Evolutionary conservation across 2,797 vertebrate species (phyloP).

Genomic region (Psittacula echo): DNA sequence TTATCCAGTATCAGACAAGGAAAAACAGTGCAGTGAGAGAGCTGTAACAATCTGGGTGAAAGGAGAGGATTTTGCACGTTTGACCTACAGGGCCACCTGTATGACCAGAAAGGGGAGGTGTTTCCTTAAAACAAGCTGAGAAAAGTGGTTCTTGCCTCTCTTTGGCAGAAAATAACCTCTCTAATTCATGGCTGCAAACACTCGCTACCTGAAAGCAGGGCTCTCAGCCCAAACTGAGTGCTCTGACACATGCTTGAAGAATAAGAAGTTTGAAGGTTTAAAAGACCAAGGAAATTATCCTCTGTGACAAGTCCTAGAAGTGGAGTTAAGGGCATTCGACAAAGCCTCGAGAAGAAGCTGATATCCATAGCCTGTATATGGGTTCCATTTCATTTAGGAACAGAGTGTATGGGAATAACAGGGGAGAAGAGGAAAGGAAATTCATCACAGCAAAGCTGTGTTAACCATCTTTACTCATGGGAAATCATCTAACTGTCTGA

Average conservation of each 20-base stretch:
- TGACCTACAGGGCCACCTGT: conserved; percentile 45
- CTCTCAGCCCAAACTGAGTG: not conserved
- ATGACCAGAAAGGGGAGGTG: conserved; percentile 42
- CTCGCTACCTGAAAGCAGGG: not conserved
- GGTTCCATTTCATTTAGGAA: not conserved
- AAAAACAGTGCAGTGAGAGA: conserved; percentile 55
- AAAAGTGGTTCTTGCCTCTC: not conserved
- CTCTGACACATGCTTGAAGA: not conserved
- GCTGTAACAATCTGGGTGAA: conserved; percentile 56
- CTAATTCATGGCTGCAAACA: not conserved
- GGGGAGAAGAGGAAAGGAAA: not conserved
- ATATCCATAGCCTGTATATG: not conserved
- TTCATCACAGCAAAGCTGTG: not conserved
- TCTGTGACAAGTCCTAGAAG: not conserved
- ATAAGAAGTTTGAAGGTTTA: not conserved
- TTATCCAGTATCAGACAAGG: not conserved
- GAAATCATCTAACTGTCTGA: not conserved
- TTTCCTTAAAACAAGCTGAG: conserved; percentile 42
- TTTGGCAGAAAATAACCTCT: not conserved
- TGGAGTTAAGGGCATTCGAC: not conserved
- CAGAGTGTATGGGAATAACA: not conserved
- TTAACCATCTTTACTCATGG: not conserved
- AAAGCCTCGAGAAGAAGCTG: not conserved
- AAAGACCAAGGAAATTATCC: not conserved
- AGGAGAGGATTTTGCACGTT: conserved; percentile 59